Evolutionary conservation across 2,113 vertebrate genomes (phyloP).

Genomic region (Brachypteracias leptosomus): DNA sequence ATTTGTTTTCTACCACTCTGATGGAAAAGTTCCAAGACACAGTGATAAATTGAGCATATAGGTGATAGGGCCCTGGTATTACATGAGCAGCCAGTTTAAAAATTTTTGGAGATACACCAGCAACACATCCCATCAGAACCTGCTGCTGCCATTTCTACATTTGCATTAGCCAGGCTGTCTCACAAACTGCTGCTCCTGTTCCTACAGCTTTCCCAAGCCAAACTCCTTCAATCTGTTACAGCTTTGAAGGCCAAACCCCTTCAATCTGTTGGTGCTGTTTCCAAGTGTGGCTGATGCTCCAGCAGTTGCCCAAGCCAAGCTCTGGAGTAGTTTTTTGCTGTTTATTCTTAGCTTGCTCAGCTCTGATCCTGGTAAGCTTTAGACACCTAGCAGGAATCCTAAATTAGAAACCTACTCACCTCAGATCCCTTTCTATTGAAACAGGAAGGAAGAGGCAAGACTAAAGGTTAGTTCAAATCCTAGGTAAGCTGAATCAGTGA

Average conservation of each 20-base stretch:
- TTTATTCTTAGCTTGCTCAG: constrained; percentile 47
- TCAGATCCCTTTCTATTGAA: not conserved
- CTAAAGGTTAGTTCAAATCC: not conserved
- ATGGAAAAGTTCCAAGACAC: constrained; percentile 62
- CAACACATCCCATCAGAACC: constrained; percentile 60
- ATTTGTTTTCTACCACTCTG: constrained; percentile 61
- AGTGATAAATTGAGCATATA: constrained; percentile 72
- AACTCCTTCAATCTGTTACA: constrained; percentile 66
- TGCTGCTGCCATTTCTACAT: constrained; percentile 58
- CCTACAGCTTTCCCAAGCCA: constrained; percentile 55
- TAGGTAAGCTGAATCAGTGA: not conserved
- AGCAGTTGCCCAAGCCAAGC: constrained; percentile 53
- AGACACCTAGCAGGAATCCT: not conserved
- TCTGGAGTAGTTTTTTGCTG: not conserved
- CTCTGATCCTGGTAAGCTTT: not conserved
- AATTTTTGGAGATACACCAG: constrained; percentile 62
- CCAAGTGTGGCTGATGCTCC: constrained; percentile 59
- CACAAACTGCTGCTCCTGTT: constrained; percentile 59
- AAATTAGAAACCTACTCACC: not conserved
- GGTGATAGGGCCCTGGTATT: constrained; percentile 65
- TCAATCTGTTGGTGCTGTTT: constrained; percentile 60
- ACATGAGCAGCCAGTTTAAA: constrained; percentile 65
- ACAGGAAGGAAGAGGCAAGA: not conserved
- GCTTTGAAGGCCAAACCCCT: constrained; percentile 63
- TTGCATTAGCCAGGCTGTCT: constrained; percentile 60